Evolutionary conservation across 2,113 vertebrate genomes (phyloP).

Genomic region (Stigmatopora nigra): DNA sequence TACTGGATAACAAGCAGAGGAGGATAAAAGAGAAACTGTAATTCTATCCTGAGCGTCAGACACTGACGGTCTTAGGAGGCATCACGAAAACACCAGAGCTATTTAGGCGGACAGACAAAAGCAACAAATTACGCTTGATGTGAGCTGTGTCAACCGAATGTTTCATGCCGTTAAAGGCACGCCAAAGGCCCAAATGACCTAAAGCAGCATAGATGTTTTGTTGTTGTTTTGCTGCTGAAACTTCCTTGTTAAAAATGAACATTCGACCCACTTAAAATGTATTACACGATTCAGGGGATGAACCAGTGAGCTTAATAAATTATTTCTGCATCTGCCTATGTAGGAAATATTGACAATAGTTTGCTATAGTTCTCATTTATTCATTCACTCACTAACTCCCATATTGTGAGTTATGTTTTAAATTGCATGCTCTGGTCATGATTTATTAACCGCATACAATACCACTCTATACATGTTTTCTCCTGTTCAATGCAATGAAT

Average conservation of each 20-base stretch:
- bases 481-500: constrained; percentile 37
- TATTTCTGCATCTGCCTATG: not conserved
- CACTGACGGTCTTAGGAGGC: constrained; percentile 44
- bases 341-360: not conserved
- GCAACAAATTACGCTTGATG: constrained; percentile 18
- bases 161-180: constrained; percentile 2
- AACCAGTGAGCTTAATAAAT: not conserved
- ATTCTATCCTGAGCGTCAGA: constrained; percentile 39
- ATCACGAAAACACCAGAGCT: constrained; percentile 51
- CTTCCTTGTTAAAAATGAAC: not conserved
- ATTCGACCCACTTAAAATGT: not conserved
- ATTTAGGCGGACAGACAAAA: constrained; percentile 14
- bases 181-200: constrained; percentile 5
- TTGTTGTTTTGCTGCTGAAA: not conserved
- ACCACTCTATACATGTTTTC: constrained; percentile 23
- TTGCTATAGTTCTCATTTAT: not conserved
- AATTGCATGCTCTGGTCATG: constrained; percentile 16
- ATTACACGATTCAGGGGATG: not conserved
- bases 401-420: constrained; percentile 24
- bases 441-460: constrained; percentile 28
- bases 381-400: not conserved
- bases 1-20: constrained; percentile 43
- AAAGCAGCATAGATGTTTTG: not conserved
- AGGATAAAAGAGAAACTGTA: constrained; percentile 40
- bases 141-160: constrained; percentile 19